Evolutionary conservation across 2,888 invertebrate species (phyloP), one percentile per base, ranked within the genome.

Genomic region (Ametastegia equiseti): DNA sequence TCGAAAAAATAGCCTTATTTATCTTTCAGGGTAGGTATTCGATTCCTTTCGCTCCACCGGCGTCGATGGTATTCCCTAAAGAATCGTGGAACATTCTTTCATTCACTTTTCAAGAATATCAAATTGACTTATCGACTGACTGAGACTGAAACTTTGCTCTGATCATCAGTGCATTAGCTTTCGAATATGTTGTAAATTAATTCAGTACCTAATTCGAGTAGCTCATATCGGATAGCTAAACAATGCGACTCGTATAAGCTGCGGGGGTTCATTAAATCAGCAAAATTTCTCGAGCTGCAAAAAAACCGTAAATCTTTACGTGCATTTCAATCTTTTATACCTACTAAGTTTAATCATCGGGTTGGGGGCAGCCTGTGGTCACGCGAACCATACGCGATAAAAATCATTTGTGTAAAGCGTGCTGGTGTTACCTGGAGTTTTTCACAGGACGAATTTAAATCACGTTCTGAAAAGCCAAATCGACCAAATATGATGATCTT

Each of bases 301-400:
- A 13, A 65, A 15, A 65, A 65, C 7, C 65, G 15, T 65, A 36
- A n/a, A 65, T 36, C 65, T 19, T 36, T 6, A 39, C 65, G 36
- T 65, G 39, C 39, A 60, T 60, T 60, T n/a, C 65, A 39, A 23
- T 39, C 65, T 19, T n/a, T 67, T 39, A 67, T 36, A 4, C 5
- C 6, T 23, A 19, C n/a, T 36, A 39, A 39, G 19, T 67, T 36
- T 39, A 11, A 39, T 4, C 15, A 19, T 67, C n/a, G 57, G 2
- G 11, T 57, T 15, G 27, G 6, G 54, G 11, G 9, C 7, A 15
- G 15, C 33, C 36, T 39, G 19, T 11, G 65, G n/a, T 67, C 65
- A 67, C 65, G 65, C 39, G 19, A 82, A 63, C 60, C 69, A 54
- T 19, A 79, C 50, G 19, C 65, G 69, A 42, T 19, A 47, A 65